A percentile compares a stretch with the other conserved stretches of the same genome.
Conservation (phyloP, 2,888 invertebrate genomes). For the Caenorhabditis angaria region DNA sequence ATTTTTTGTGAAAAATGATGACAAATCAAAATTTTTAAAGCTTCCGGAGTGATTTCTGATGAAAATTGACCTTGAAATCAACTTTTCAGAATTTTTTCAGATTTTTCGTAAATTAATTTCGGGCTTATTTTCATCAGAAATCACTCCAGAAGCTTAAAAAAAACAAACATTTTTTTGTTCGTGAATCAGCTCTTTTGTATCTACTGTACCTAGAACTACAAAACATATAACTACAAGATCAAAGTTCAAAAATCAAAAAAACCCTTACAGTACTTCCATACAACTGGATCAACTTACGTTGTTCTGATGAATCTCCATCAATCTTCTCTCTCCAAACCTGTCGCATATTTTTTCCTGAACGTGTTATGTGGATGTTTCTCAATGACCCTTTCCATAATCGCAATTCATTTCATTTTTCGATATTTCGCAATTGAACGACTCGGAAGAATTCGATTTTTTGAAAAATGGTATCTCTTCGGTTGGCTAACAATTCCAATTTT, state of each 20-base stretch:
- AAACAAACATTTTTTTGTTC: not conserved
- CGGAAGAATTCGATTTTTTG: slow-evolving; percentile 16
- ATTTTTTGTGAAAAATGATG: not conserved
- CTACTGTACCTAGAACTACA: too few relatives aligned
- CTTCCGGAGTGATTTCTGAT: too few relatives aligned
- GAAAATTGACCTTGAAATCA: too few relatives aligned
- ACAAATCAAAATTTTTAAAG: too few relatives aligned
- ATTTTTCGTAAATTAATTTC: not conserved
- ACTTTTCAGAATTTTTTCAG: not conserved
- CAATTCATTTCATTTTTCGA: slow-evolving; percentile 29
- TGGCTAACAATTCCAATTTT: slow-evolving; percentile 18
- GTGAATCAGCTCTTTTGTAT: too few relatives aligned
- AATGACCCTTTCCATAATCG: slow-evolving; percentile 25
- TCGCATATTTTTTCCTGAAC: slow-evolving; percentile 4
- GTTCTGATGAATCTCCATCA: slow-evolving; percentile 18
- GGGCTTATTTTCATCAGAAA: not conserved
- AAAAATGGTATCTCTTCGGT: slow-evolving; percentile 16
- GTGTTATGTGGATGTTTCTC: slow-evolving; percentile 27
- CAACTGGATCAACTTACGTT: slow-evolving; percentile 10
- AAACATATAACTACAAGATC: not conserved
- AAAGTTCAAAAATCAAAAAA: not conserved
- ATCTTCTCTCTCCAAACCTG: not conserved
- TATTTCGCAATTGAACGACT: slow-evolving; percentile 29
- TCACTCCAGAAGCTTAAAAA: too few relatives aligned
- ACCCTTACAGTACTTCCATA: slow-evolving; percentile 21